phyloP scores from a whole-genome alignment of 2,113 vertebrate genomes.

The Laticauda colubrina region DNA sequence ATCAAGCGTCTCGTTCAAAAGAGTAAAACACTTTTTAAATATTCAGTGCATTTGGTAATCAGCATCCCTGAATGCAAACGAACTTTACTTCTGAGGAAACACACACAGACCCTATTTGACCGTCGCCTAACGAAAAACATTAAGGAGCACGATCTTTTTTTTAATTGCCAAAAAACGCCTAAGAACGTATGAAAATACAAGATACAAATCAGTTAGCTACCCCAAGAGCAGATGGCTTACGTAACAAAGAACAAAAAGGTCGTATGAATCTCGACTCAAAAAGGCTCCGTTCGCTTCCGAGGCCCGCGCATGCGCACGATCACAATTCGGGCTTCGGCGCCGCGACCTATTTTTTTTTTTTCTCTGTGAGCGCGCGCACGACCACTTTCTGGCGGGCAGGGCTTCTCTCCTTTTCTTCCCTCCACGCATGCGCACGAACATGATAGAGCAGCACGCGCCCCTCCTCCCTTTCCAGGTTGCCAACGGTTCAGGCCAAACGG shows the following conservation, averaged over 20 bases:
- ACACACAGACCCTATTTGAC: not conserved
- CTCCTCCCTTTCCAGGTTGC: not conserved
- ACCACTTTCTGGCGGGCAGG: not conserved
- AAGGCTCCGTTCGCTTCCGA: not conserved
- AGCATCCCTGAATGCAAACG: not conserved
- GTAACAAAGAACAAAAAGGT: not conserved
- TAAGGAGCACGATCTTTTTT: not conserved
- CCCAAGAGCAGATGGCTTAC: not conserved
- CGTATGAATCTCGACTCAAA: not conserved
- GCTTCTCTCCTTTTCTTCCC: not conserved
- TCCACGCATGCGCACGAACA: not conserved
- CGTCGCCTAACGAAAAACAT: not conserved
- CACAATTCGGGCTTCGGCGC: not conserved
- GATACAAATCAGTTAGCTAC: too few species aligned
- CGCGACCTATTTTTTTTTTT: not conserved
- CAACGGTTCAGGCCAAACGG: not conserved
- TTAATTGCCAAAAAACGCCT: not conserved
- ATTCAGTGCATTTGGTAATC: not conserved
- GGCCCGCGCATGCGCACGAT: not conserved
- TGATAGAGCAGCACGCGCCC: fast-evolving
- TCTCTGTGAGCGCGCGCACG: not conserved
- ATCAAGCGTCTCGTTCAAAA: not conserved
- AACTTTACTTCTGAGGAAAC: not conserved
- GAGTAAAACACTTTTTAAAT: not conserved
- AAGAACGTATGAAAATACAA: not conserved